Evolutionary conservation across 1,140 invertebrate species (phyloP).

Genomic region (Zaprionus africanus): DNA sequence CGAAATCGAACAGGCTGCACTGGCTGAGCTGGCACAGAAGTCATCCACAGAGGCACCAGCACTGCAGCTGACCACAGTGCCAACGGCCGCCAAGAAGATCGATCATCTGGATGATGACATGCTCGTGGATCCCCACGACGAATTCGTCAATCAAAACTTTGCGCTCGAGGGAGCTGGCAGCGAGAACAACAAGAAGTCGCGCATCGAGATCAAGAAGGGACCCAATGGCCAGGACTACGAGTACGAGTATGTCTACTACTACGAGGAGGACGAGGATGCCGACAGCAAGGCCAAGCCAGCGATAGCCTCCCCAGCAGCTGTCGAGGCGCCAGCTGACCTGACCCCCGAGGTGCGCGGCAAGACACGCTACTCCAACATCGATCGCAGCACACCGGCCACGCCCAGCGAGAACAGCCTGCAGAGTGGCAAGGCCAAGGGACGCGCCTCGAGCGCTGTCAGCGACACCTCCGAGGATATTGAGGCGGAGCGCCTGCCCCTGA

Average conservation of each 20-base stretch:
- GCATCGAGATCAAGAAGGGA: slow-evolving; percentile 93
- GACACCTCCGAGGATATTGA: slow-evolving; percentile 85
- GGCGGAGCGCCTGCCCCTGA: slow-evolving; percentile 89
- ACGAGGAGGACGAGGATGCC: slow-evolving; percentile 93
- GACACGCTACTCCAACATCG: slow-evolving; percentile 89
- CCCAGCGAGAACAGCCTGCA: slow-evolving; percentile 86
- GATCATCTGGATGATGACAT: slow-evolving; percentile 67
- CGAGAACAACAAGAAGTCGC: slow-evolving; percentile 86
- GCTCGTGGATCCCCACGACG: slow-evolving; percentile 67
- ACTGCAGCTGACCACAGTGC: slow-evolving; percentile 56
- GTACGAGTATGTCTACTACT: slow-evolving; percentile 96
- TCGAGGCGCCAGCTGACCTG: slow-evolving; percentile 36
- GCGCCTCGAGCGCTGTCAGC: slow-evolving; percentile 55
- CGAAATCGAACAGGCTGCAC: slow-evolving; percentile 63
- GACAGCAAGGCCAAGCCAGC: slow-evolving; percentile 74
- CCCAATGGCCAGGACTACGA: slow-evolving; percentile 96
- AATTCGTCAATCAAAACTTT: slow-evolving; percentile 76
- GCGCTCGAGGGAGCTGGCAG: slow-evolving; percentile 76
- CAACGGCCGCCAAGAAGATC: slow-evolving; percentile 56
- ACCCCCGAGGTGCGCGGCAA: slow-evolving; percentile 79
- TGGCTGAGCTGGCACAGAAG: slow-evolving; percentile 46
- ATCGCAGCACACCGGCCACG: slow-evolving; percentile 86
- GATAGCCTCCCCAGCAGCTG: slow-evolving; percentile 49
- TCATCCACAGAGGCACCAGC: slow-evolving; percentile 46
- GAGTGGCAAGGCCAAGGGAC: slow-evolving; percentile 85